Evolutionary conservation across 1,140 invertebrate genomes (phyloP).

Genomic region (Calliphora vicina): DNA sequence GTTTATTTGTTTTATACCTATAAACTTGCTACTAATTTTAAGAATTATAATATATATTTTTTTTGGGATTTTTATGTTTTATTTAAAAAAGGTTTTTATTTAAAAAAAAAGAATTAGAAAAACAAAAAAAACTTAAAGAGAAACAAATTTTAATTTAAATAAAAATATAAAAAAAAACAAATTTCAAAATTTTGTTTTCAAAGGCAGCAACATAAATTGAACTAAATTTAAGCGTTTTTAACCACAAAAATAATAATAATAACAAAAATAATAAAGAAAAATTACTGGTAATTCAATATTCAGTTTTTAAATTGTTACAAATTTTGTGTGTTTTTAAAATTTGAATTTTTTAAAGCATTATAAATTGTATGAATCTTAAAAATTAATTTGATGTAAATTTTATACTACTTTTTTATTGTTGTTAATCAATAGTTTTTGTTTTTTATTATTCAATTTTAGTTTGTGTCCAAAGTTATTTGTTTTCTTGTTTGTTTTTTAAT

Average conservation of each 20-base stretch:
- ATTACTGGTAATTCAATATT: background rate
- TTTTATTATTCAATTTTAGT: conserved; percentile 22
- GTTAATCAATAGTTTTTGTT: conserved; percentile 32
- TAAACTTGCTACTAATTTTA: conserved; percentile 17
- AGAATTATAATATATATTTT: conserved; percentile 7
- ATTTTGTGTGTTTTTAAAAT: conserved; percentile 28
- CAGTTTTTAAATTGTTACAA: conserved; percentile 7
- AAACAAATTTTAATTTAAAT: background rate
- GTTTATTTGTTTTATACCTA: background rate
- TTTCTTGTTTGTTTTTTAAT: conserved; percentile 6
- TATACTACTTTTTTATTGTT: conserved; percentile 36
- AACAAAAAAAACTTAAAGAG: background rate
- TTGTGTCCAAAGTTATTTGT: conserved; percentile 14
- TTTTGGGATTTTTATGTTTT: background rate
- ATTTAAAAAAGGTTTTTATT: background rate
- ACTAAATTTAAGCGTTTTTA: background rate
- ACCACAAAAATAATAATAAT: background rate
- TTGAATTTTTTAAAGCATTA: conserved; percentile 26
- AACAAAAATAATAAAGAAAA: background rate
- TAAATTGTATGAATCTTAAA: conserved; percentile 18
- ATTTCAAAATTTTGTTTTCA: background rate
- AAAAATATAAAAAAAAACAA: conserved; percentile 28
- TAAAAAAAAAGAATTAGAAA: background rate
- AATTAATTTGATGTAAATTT: conserved; percentile 35
- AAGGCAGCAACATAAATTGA: background rate